Evolutionary conservation across 2,888 invertebrate genomes (phyloP).

Genomic region (Callimorpha dominula): DNA sequence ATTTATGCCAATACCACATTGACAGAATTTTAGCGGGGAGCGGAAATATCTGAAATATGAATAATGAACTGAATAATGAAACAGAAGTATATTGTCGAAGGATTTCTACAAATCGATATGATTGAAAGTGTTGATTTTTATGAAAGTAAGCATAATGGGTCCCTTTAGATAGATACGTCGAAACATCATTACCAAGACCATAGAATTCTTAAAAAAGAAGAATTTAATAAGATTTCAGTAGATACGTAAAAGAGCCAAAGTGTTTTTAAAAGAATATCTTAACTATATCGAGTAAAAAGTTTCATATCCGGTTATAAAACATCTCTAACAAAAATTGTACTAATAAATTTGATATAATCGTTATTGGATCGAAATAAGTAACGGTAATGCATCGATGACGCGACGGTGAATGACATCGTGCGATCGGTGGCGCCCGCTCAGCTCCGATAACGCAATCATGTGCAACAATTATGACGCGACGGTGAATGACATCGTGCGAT

Average conservation of each 20-base stretch:
- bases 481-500: constrained; percentile 75
- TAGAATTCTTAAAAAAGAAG: not conserved
- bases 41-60: not conserved
- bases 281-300: not conserved
- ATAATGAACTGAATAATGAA: not conserved
- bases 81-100: not conserved
- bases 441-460: constrained; percentile 56
- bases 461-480: constrained; percentile 58
- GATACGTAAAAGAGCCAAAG: not conserved
- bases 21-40: not conserved
- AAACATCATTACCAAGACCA: not conserved
- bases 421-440: constrained; percentile 54
- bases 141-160: no score
- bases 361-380: constrained; percentile 52
- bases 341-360: constrained; percentile 54
- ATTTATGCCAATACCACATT: not conserved
- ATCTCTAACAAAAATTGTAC: not conserved
- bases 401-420: constrained; percentile 73
- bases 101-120: not conserved
- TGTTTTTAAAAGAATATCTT: not conserved
- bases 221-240: no score
- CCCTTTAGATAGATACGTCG: no score
- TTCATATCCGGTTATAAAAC: not conserved
- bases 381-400: constrained; percentile 57
- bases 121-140: no score